Evolutionary conservation across 1,140 invertebrate genomes (phyloP).

Genomic region (Oncopodura yosiiana): DNA sequence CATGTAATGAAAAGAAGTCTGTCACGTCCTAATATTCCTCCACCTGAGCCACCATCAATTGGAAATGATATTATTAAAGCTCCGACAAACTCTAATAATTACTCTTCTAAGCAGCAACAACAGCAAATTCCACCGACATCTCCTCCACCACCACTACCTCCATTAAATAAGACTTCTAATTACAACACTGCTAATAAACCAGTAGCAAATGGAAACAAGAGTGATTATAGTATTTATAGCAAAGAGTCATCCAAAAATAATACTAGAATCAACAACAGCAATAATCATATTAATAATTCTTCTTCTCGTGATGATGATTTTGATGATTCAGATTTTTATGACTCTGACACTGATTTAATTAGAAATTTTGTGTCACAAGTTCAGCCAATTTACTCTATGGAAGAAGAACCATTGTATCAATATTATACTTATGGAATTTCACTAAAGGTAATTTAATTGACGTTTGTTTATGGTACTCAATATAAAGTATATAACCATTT

Average conservation of each 20-base stretch:
- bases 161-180: not conserved
- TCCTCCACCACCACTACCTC: not conserved
- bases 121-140: too few species aligned
- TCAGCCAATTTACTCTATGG: conserved; percentile 39
- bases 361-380: conserved; percentile 33
- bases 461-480: not conserved
- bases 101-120: too few species aligned
- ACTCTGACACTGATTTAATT: conserved; percentile 34
- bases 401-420: conserved; percentile 78
- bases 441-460: conserved; percentile 46
- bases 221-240: not conserved
- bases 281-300: conserved; percentile 1
- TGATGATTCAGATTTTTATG: conserved; percentile 35
- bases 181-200: too few species aligned
- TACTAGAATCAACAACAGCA: conserved; percentile 8
- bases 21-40: conserved; percentile 26
- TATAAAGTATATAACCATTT: conserved; percentile 5
- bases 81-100: too few species aligned
- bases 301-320: conserved; percentile 20
- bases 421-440: conserved; percentile 73
- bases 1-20: conserved; percentile 10
- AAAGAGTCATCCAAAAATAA: not conserved
- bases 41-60: conserved; percentile 24
- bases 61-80: too few species aligned
- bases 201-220: too few species aligned